phyloP scores from a whole-genome alignment of 1,140 invertebrate genomes.

The Platyscapa corneri region DNA sequence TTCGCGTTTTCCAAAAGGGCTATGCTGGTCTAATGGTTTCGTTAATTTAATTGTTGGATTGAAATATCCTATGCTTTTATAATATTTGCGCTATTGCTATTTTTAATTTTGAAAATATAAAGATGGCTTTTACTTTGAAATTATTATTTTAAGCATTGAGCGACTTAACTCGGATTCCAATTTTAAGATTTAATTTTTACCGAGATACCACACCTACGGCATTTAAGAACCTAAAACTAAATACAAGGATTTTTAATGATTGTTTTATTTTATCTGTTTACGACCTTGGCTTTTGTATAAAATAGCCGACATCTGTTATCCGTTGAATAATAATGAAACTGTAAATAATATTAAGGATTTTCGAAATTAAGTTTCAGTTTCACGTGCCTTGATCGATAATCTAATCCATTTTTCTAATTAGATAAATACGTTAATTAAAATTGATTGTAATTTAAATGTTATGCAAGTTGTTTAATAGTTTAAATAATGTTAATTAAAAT shows the following conservation, averaged over 20 bases:
- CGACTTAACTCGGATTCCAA: too few relatives aligned
- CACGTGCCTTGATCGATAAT: not conserved
- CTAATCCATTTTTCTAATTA: not conserved
- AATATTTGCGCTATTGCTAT: slow-evolving; percentile 5
- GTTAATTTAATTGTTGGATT: not conserved
- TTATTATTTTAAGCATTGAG: too few relatives aligned
- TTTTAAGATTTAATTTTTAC: not conserved
- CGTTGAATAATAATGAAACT: not conserved
- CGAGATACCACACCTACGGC: not conserved
- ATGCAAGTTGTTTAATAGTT: not conserved
- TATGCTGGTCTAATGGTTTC: too few relatives aligned
- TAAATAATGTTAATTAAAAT: not conserved
- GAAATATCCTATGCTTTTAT: not conserved
- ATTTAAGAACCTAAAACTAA: too few relatives aligned
- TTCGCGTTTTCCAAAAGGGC: not conserved
- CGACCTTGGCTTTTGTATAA: too few relatives aligned
- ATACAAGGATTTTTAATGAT: too few relatives aligned
- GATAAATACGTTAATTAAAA: too few relatives aligned
- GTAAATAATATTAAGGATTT: not conserved
- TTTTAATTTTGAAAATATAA: slow-evolving; percentile 9
- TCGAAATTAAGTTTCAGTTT: not conserved
- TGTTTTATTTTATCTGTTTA: too few relatives aligned
- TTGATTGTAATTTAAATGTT: too few relatives aligned
- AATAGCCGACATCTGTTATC: not conserved
- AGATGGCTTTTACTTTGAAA: too few relatives aligned